These are phyloP conservation scores for Malurus cyaneus DNA, from an alignment of 2,113 vertebrate species.

Conservation along the genomic window DNA sequence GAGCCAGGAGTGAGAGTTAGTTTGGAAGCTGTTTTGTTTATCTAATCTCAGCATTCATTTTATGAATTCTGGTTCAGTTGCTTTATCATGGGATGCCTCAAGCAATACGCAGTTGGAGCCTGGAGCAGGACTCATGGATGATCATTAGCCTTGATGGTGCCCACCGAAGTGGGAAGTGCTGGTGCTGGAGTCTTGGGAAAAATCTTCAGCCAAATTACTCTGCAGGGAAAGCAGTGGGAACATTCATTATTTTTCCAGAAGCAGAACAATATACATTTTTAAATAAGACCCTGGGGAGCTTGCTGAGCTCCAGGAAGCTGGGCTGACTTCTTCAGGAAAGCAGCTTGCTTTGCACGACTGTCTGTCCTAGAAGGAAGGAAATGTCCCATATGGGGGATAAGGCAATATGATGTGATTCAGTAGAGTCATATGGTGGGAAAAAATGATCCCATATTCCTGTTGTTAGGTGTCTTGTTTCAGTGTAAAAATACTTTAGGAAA, in stretches of 20 bases:
- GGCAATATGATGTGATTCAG: background rate
- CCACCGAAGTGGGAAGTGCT: background rate
- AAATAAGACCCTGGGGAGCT: background rate
- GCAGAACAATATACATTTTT: background rate
- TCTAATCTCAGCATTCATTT: background rate
- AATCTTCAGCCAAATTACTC: background rate
- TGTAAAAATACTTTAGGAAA: background rate
- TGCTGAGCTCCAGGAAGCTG: background rate
- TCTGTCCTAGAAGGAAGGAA: background rate
- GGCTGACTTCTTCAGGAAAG: background rate
- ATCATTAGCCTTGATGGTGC: background rate
- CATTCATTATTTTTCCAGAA: background rate
- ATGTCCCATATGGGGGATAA: background rate
- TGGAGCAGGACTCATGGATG: background rate
- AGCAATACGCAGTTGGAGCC: background rate
- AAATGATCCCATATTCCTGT: background rate
- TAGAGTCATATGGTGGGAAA: background rate
- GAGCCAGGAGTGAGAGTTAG: background rate
- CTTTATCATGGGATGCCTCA: background rate
- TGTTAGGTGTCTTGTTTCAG: background rate
- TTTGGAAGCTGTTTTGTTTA: background rate
- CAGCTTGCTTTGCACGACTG: background rate
- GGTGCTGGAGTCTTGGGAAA: background rate
- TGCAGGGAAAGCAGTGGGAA: background rate
- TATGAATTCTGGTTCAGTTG: slow-evolving; percentile 12